These are phyloP conservation scores for Acrossocheilus wenchowensis DNA, from an alignment of 2,797 vertebrate genomes.

Conservation along the genomic window DNA sequence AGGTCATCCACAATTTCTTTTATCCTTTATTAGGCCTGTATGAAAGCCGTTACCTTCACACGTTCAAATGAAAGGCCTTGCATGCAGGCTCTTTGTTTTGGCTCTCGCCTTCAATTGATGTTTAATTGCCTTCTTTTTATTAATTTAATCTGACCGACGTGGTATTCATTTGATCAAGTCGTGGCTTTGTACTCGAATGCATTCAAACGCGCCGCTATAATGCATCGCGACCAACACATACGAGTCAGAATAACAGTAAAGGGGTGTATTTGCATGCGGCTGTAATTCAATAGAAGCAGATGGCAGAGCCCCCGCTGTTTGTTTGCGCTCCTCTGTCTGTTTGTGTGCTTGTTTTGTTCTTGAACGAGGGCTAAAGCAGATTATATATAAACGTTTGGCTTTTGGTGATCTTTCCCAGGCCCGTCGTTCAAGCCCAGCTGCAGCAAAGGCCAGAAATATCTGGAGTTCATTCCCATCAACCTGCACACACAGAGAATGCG, in stretches of 20 bases:
- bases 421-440: slow-evolving; percentile 96
- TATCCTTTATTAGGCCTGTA: neutral
- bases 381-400: slow-evolving; percentile 43
- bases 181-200: slow-evolving; percentile 2
- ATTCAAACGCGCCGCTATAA: neutral
- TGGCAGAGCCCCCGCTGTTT: slow-evolving; percentile 33
- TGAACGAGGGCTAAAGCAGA: slow-evolving; percentile 45
- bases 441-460: slow-evolving; percentile 94
- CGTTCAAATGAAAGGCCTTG: slow-evolving; percentile 19
- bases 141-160: slow-evolving; percentile 8
- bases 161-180: slow-evolving; percentile 6
- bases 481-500: slow-evolving; percentile 97
- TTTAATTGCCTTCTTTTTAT: slow-evolving; percentile 33
- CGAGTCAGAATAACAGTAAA: slow-evolving; percentile 11
- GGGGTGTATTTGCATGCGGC: slow-evolving; percentile 20
- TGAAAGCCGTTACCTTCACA: slow-evolving; percentile 3
- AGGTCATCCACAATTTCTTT: slow-evolving; percentile 49
- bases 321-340: slow-evolving; percentile 25
- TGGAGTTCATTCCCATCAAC: slow-evolving; percentile 98
- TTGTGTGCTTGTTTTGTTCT: slow-evolving; percentile 34
- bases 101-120: slow-evolving; percentile 16
- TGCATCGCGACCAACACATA: neutral
- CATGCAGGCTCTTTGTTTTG: slow-evolving; percentile 13
- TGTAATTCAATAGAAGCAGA: slow-evolving; percentile 45
- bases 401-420: slow-evolving; percentile 75